Percentiles rank a stretch among this genome's conserved stretches.
Conservation (phyloP, 2,888 invertebrate species). For the Cephonodes hylas region DNA sequence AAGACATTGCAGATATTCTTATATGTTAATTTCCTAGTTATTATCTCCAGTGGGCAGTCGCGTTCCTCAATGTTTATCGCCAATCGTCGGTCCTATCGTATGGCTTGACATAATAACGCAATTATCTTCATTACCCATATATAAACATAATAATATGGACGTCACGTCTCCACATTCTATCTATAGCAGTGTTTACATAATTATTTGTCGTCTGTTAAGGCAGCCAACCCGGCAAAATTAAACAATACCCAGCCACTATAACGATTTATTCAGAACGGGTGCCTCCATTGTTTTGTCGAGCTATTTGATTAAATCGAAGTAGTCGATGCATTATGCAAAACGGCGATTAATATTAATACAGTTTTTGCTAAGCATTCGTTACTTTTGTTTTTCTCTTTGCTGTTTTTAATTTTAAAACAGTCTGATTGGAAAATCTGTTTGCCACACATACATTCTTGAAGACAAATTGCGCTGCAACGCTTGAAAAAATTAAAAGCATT, state of each 20-base stretch:
- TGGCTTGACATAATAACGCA: conserved; percentile 3
- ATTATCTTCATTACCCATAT: not conserved
- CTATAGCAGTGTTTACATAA: conserved; percentile 5
- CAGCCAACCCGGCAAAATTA: not conserved
- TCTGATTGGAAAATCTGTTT: not conserved
- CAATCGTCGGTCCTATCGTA: not conserved
- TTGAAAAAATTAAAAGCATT: not conserved
- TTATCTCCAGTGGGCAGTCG: not conserved
- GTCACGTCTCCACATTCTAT: conserved; percentile 6
- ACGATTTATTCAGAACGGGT: not conserved
- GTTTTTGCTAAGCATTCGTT: conserved; percentile 5
- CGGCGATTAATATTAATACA: not conserved
- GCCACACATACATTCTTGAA: not conserved
- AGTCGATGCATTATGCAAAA: not conserved
- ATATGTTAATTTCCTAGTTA: not conserved
- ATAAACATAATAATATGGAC: conserved; percentile 6
- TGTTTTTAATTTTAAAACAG: not conserved
- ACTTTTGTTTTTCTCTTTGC: not conserved
- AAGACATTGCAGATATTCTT: not conserved
- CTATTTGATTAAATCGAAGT: not conserved
- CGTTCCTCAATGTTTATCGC: not conserved
- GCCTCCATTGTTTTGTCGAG: not conserved
- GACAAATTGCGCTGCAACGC: not conserved
- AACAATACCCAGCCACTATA: not conserved
- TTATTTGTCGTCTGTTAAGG: conserved; percentile 1